These are phyloP conservation scores for Iselma pallidipennis DNA, from an alignment of 2,888 invertebrate genomes.

Conservation along the genomic window DNA sequence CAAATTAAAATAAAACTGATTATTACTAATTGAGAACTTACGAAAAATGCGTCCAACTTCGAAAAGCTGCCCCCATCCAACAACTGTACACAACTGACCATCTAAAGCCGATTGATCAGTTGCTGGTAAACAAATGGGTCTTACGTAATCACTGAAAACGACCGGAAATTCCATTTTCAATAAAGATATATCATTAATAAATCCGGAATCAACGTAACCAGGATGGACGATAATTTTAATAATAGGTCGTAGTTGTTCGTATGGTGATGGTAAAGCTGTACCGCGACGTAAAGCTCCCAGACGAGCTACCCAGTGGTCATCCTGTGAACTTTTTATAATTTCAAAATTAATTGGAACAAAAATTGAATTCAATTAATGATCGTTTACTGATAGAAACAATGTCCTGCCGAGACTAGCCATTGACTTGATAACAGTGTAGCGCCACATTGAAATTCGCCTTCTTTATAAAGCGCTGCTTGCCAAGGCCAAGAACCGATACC, in stretches of 20 bases:
- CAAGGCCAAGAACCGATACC: constrained; percentile 81
- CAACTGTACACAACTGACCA: constrained; percentile 73
- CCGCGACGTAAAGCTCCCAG: constrained; percentile 74
- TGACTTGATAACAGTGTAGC: constrained; percentile 71
- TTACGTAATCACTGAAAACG: constrained; percentile 64
- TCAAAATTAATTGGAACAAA: neutral
- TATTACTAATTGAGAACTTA: constrained; percentile 56
- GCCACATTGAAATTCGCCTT: constrained; percentile 84
- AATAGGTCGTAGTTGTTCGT: constrained; percentile 71
- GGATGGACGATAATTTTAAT: constrained; percentile 72
- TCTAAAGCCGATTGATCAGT: constrained; percentile 63
- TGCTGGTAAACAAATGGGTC: constrained; percentile 70
- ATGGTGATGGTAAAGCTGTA: constrained; percentile 73
- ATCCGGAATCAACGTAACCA: constrained; percentile 73
- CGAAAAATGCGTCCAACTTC: constrained; percentile 80
- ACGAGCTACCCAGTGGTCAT: constrained; percentile 80
- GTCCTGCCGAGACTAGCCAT: constrained; percentile 80
- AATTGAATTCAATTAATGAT: neutral
- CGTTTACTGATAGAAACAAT: constrained; percentile 79
- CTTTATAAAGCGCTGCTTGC: constrained; percentile 84
- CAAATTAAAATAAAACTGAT: neutral
- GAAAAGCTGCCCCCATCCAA: constrained; percentile 81
- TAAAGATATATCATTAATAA: constrained; percentile 78
- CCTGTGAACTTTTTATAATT: constrained; percentile 62
- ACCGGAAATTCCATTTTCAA: constrained; percentile 65